Conservation (phyloP, 2,797 vertebrate species). For the Pseudopleuronectes americanus region DNA sequence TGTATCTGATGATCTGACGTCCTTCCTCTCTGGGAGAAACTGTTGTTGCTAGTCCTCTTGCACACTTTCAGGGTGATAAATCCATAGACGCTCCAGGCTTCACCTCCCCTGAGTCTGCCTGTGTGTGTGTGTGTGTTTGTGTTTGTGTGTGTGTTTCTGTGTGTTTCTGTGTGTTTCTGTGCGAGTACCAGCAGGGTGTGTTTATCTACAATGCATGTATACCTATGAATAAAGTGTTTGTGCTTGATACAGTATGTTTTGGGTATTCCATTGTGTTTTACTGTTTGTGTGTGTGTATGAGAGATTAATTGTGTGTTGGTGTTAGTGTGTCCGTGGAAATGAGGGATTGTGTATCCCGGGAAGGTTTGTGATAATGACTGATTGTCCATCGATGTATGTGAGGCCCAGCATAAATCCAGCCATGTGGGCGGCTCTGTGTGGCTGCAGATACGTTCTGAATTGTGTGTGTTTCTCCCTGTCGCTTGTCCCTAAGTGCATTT, state of each 20-base stretch:
- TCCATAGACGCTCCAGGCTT: conserved; percentile 38
- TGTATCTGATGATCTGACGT: conserved; percentile 35
- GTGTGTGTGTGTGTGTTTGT: conserved; percentile 8
- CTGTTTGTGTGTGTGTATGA: conserved; percentile 2
- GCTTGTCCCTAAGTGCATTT: conserved; percentile 69
- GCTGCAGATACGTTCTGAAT: conserved; percentile 34
- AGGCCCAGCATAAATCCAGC: conserved; percentile 44
- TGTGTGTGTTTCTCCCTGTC: conserved; percentile 39
- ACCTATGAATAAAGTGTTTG: conserved; percentile 4
- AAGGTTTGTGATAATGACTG: conserved; percentile 63
- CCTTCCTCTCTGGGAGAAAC: conserved; percentile 43
- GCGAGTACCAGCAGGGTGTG: background rate
- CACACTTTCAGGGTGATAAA: conserved; percentile 62
- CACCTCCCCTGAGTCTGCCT: conserved; percentile 31
- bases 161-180: background rate
- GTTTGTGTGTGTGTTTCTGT: background rate
- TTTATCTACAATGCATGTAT: conserved; percentile 9
- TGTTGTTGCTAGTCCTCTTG: conserved; percentile 38
- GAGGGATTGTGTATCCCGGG: conserved; percentile 50
- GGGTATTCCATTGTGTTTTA: background rate
- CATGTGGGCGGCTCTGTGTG: conserved; percentile 23
- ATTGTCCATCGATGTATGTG: conserved; percentile 59
- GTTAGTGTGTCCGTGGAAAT: conserved; percentile 69
- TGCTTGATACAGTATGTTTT: background rate
- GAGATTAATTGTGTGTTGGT: conserved; percentile 61